Conservation (phyloP, 2,797 vertebrate species). For the Setipinna tenuifilis region DNA sequence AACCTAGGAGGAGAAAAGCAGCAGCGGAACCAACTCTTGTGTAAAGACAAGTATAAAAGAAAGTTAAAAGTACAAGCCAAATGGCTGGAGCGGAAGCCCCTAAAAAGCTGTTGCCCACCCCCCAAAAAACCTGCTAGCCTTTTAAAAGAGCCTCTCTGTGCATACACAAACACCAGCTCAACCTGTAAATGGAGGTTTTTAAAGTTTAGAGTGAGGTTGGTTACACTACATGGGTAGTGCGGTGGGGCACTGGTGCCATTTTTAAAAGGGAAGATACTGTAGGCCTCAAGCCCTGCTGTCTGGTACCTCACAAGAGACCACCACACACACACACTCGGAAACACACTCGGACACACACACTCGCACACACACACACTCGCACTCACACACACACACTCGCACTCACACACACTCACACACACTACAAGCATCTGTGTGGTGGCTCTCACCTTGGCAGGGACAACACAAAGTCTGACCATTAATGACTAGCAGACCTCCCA, state of each 20-base stretch:
- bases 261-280: neutral
- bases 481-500: constrained; percentile 73
- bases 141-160: neutral
- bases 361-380: neutral
- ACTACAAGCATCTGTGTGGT: neutral
- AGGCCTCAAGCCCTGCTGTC: neutral
- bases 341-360: neutral
- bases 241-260: neutral
- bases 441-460: constrained; percentile 37
- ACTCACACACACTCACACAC: constrained; percentile 5
- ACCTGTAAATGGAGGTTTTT: neutral
- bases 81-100: neutral
- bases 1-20: neutral
- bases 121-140: neutral
- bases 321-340: neutral
- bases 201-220: neutral
- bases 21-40: neutral
- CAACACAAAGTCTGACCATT: constrained; percentile 67
- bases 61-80: neutral
- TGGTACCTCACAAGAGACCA: neutral
- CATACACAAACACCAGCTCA: neutral
- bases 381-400: neutral
- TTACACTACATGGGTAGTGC: neutral
- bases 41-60: neutral
- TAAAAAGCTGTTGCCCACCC: neutral